These are phyloP conservation scores for Oscheius sp. DNA, from an alignment of 2,888 invertebrate genomes.

Conservation along the genomic window DNA sequence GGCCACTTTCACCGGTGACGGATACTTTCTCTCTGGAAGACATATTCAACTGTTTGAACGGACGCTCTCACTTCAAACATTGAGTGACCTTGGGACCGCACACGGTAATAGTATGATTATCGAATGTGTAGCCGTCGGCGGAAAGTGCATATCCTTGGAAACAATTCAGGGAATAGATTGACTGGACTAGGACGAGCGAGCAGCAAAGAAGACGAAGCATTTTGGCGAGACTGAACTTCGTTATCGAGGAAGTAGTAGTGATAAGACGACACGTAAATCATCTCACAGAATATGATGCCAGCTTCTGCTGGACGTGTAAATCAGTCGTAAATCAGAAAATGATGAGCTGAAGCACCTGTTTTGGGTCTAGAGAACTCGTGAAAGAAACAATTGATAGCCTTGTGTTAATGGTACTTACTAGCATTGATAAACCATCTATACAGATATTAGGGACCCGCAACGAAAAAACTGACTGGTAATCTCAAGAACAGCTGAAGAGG, in stretches of 20 bases:
- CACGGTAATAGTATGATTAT: not conserved
- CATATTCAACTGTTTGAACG: not conserved
- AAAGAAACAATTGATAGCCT: too few species aligned
- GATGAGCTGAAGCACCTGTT: too few species aligned
- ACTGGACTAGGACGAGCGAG: not conserved
- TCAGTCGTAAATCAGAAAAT: not conserved
- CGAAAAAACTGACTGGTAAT: too few species aligned
- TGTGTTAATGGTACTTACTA: too few species aligned
- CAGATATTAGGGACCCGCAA: too few species aligned
- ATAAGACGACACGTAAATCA: slow-evolving; percentile 19
- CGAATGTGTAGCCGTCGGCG: not conserved
- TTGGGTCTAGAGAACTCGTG: too few species aligned
- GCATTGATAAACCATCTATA: too few species aligned
- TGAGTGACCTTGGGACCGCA: not conserved
- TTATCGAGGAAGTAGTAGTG: slow-evolving; percentile 5
- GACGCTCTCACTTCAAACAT: slow-evolving; percentile 6
- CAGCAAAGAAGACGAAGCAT: slow-evolving; percentile 4
- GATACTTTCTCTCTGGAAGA: slow-evolving; percentile 20
- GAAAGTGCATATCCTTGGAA: not conserved
- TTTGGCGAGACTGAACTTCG: not conserved
- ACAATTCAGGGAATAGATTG: not conserved
- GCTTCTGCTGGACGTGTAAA: not conserved
- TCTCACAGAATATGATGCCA: slow-evolving; percentile 15
- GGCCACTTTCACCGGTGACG: slow-evolving; percentile 13
- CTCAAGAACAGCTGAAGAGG: too few species aligned